Evolutionary conservation across 92 coral and sea anemone genomes (phyloP).

Genomic region (Paragorgia papillata): DNA sequence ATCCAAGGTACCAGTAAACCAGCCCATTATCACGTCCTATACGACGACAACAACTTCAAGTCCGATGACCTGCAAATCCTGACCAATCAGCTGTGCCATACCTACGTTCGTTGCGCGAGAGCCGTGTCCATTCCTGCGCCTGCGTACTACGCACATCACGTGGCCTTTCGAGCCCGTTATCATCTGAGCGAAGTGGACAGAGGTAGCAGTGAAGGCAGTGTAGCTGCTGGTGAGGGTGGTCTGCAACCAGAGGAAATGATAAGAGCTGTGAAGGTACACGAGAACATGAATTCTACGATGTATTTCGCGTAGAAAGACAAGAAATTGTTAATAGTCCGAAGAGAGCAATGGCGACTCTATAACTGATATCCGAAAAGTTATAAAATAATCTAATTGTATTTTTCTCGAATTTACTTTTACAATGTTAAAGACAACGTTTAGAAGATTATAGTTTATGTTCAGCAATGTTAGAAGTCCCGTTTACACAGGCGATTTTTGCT

Average conservation of each 20-base stretch:
- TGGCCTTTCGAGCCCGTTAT: constrained; percentile 43
- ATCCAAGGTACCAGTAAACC: constrained; percentile 50
- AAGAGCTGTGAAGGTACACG: constrained; percentile 51
- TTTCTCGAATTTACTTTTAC: too few species aligned
- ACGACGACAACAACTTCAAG: constrained; percentile 35
- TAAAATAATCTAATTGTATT: too few species aligned
- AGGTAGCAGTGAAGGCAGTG: background rate
- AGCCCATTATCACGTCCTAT: constrained; percentile 41
- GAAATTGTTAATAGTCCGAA: too few species aligned
- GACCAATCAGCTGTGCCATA: constrained; percentile 39
- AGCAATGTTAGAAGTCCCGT: too few species aligned
- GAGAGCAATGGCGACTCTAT: too few species aligned
- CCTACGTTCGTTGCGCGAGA: constrained; percentile 45
- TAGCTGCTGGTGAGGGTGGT: background rate
- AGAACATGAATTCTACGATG: constrained; percentile 61
- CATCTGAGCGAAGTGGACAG: constrained; percentile 16
- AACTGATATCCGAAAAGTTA: too few species aligned
- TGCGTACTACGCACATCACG: constrained; percentile 47
- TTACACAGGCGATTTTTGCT: too few species aligned
- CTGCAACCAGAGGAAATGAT: constrained; percentile 1
- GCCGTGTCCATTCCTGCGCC: constrained; percentile 48
- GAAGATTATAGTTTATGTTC: too few species aligned
- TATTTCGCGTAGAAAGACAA: constrained; percentile 58
- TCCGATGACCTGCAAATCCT: constrained; percentile 30
- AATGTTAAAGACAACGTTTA: too few species aligned